A percentile compares a stretch with the other conserved stretches of the same genome.
Evolutionary conservation across 2,888 invertebrate species (phyloP).

Genomic region (Cephalotes varians): DNA sequence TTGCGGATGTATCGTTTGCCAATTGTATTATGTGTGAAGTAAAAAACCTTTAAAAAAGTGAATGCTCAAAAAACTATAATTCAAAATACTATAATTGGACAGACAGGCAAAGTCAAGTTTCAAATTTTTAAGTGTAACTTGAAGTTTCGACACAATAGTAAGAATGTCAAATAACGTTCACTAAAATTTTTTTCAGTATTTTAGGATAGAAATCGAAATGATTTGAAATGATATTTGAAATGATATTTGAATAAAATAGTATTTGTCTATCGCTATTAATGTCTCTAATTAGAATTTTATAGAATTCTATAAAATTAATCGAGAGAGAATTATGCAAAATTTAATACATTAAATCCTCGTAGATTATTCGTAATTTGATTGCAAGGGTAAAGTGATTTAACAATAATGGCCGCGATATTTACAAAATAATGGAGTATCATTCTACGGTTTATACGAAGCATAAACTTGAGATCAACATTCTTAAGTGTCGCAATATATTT

Average conservation of each 20-base stretch:
- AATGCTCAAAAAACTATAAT: not conserved
- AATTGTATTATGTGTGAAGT: not conserved
- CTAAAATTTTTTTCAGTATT: not conserved
- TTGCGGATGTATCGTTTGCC: not conserved
- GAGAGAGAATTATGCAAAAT: not conserved
- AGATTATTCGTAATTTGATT: constrained; percentile 21
- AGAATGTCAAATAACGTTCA: not conserved
- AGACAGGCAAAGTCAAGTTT: not conserved
- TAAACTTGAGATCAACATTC: constrained; percentile 9
- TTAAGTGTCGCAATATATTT: constrained; percentile 7
- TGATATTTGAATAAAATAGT: not conserved
- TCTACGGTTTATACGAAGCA: not conserved
- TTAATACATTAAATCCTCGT: not conserved
- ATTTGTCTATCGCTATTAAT: not conserved
- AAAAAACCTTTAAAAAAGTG: not conserved
- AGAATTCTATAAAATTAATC: not conserved
- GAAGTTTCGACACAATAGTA: not conserved
- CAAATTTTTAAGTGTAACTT: not conserved
- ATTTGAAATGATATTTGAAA: not conserved
- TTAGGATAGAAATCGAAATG: not conserved
- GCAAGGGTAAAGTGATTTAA: constrained; percentile 12
- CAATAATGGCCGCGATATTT: constrained; percentile 4
- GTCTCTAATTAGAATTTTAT: not conserved
- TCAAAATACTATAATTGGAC: not conserved
- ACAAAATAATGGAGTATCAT: not conserved